Percentiles rank a stretch among this genome's conserved stretches.
phyloP scores from a whole-genome alignment of 2,113 vertebrate genomes.

The Sebastes schlegelii region DNA sequence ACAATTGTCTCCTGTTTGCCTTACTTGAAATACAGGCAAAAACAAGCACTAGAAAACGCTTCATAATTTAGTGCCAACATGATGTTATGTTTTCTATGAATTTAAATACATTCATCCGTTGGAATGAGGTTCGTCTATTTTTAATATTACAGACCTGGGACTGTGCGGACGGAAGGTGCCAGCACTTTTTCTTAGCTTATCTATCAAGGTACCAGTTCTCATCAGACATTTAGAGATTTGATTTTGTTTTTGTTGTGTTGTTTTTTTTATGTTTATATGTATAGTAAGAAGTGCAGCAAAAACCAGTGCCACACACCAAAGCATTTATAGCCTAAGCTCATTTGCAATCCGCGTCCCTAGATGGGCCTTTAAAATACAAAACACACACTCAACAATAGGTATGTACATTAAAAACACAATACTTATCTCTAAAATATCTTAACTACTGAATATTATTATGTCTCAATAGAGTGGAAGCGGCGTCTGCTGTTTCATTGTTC shows the following conservation, averaged over 20 bases:
- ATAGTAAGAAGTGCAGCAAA: neutral
- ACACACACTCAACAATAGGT: neutral
- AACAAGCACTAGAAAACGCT: neutral
- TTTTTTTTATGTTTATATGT: neutral
- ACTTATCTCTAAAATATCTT: neutral
- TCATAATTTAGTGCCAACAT: neutral
- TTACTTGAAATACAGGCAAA: conserved; percentile 2
- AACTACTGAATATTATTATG: neutral
- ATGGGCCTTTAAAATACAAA: neutral
- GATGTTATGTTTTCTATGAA: neutral
- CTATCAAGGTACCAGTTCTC: neutral
- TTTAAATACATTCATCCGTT: too few species aligned
- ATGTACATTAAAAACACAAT: neutral
- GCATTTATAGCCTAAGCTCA: neutral
- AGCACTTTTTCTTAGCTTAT: neutral
- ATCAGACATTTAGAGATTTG: conserved; percentile 1
- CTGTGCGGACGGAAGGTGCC: neutral
- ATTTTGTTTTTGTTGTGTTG: neutral
- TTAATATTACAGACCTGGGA: too few species aligned
- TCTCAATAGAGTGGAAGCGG: conserved; percentile 12
- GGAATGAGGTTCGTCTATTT: too few species aligned
- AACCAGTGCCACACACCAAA: neutral
- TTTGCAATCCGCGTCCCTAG: neutral
- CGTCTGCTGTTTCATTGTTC: conserved; percentile 37
- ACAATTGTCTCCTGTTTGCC: neutral